Evolutionary conservation across 2,113 vertebrate species (phyloP), one percentile per base, ranked within the genome.

Genomic region (Elephas maximus): DNA sequence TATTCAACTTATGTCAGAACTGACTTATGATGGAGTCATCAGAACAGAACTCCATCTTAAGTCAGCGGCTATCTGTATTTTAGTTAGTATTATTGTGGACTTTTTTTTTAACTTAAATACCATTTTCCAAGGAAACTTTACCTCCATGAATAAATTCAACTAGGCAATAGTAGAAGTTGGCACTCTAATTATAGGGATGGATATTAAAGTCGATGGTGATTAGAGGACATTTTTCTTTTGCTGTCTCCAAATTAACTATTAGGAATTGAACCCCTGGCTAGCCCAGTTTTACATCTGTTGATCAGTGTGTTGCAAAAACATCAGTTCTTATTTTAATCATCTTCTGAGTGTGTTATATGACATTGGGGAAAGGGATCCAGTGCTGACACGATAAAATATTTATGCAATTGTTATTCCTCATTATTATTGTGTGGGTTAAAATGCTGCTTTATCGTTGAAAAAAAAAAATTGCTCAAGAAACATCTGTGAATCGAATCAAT

Each of bases 111-210:
- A 5, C 63, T 84, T 82, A 76, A 28, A 30, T 63, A 37, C 63
- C 57, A 60, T 85, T 93, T 85, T 71, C 65, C 74, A 85, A 23
- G 48, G 65, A 15, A 33, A 67, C 79, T 78, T 94, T n/a, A 48
- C 80, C 33, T 91, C 80, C 67, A 48, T 51, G 30, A 92, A 83
- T 92, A 74, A 74, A 92, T 90, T 84, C 63, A 67, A 28, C 20
- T 73, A 60, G 24, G 6, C 51, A 80, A 9, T 26, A 44, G 78
- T 69, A 86, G 63, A 53, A 93, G 8, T 45, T 91, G 74, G 45
- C 74, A 62, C 23, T 90, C 41, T 53, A 37, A 71, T 45, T 87
- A 57, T 37, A 74, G 80, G 12, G 41, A n/a, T 92, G 53, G 33
- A 21, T 87, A 44, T 79, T 92, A 48, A 92, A 84, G 67, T 67